phyloP scores from a whole-genome alignment of 2,888 invertebrate species.

The Chrysolina oricalcia region DNA sequence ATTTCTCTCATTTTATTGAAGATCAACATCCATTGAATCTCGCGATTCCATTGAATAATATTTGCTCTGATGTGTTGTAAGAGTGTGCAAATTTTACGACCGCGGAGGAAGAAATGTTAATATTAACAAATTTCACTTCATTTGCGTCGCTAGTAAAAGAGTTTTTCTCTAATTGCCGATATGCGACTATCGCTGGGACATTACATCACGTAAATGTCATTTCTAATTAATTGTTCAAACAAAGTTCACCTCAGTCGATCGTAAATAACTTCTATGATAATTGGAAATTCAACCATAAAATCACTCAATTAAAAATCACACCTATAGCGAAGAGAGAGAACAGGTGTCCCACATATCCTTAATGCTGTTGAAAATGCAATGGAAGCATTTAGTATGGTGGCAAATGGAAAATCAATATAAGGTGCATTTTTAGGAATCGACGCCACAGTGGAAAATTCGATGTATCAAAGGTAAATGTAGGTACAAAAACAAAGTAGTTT shows the following conservation, averaged over 20 bases:
- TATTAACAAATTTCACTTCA: constrained; percentile 10
- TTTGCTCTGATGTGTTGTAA: neutral
- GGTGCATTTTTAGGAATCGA: too few species aligned
- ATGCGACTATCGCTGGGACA: neutral
- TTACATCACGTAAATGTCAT: constrained; percentile 20
- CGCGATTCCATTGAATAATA: neutral
- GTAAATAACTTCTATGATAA: constrained; percentile 17
- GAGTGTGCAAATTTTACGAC: neutral
- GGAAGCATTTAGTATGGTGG: constrained; percentile 10
- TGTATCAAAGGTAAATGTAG: too few species aligned
- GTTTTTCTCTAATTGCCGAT: constrained; percentile 11
- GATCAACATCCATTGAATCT: constrained; percentile 7
- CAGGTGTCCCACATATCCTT: constrained; percentile 20
- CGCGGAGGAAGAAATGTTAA: neutral
- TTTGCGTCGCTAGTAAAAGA: neutral
- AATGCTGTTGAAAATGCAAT: constrained; percentile 8
- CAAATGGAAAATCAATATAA: neutral
- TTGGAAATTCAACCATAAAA: constrained; percentile 25
- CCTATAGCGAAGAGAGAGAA: constrained; percentile 1
- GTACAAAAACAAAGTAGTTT: too few species aligned
- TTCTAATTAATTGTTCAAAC: constrained; percentile 25
- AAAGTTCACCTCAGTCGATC: constrained; percentile 3
- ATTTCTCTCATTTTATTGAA: neutral
- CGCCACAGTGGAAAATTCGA: too few species aligned
- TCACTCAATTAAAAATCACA: constrained; percentile 19